Percentiles rank a stretch among this genome's conserved stretches.
phyloP scores from a whole-genome alignment of 2,888 invertebrate genomes.

The Melinaea menophilus region DNA sequence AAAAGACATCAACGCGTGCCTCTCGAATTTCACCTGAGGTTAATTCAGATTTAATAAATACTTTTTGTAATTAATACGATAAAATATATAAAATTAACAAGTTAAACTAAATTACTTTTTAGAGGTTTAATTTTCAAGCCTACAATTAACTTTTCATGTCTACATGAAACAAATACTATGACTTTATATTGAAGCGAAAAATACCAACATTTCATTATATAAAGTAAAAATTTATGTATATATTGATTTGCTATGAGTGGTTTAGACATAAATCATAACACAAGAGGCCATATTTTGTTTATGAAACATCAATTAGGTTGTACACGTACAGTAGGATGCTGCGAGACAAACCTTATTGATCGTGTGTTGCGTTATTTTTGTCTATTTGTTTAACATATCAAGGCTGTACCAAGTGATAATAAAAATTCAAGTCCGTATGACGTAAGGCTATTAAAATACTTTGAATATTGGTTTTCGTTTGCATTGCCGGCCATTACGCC shows the following conservation, averaged over 20 bases:
- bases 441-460: constrained; percentile 77
- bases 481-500: constrained; percentile 74
- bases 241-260: not conserved
- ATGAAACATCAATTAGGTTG: constrained; percentile 22
- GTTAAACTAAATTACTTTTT: no score
- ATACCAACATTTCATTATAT: not conserved
- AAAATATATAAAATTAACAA: no score
- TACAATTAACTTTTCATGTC: no score
- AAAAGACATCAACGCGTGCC: constrained; percentile 33
- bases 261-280: not conserved
- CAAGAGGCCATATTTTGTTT: constrained; percentile 9
- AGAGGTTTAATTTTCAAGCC: no score
- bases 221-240: not conserved
- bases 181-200: not conserved
- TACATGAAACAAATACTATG: no score
- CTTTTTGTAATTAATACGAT: no score
- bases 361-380: constrained; percentile 66
- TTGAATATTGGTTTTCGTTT: constrained; percentile 74
- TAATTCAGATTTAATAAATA: constrained; percentile 1
- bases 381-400: constrained; percentile 76
- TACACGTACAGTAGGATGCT: constrained; percentile 45
- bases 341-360: constrained; percentile 66
- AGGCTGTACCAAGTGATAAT: constrained; percentile 76
- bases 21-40: constrained; percentile 5
- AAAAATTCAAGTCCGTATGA: constrained; percentile 78